Conservation (phyloP, 2,113 vertebrate species). For the Vidua chalybeata region DNA sequence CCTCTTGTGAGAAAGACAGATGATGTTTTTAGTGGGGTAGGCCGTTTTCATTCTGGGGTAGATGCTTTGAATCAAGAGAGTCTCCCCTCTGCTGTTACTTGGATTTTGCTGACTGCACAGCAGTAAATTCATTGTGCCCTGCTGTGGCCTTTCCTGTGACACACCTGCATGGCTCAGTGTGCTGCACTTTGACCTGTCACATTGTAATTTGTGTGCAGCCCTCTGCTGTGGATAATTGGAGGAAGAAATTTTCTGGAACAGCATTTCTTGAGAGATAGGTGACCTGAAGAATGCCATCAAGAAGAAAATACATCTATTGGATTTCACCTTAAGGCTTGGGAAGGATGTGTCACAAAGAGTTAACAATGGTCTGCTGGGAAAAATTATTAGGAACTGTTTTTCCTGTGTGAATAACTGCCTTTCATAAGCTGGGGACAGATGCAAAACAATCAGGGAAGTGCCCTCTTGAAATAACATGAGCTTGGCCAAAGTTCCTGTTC, state of each 20-base stretch:
- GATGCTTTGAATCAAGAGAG: not conserved
- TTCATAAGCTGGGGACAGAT: not conserved
- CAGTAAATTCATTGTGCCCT: rapidly evolving
- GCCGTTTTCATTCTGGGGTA: not conserved
- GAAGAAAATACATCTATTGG: not conserved
- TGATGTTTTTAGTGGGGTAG: not conserved
- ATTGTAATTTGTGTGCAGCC: not conserved
- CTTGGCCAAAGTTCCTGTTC: not conserved
- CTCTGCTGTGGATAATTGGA: not conserved
- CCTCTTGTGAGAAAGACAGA: not conserved
- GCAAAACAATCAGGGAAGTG: not conserved
- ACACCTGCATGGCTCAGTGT: not conserved
- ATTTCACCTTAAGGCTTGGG: not conserved
- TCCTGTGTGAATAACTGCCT: not conserved
- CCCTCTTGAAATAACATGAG: not conserved
- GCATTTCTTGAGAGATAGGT: not conserved
- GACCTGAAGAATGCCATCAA: not conserved
- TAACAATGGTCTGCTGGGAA: not conserved
- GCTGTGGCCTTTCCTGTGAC: not conserved
- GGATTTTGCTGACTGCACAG: not conserved
- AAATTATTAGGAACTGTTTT: not conserved
- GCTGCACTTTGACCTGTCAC: not conserved
- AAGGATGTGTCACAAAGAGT: not conserved
- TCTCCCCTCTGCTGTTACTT: not conserved
- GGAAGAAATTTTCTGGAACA: not conserved